Conservation (phyloP, 2,797 vertebrate genomes). For the Phrynocephalus forsythii region DNA sequence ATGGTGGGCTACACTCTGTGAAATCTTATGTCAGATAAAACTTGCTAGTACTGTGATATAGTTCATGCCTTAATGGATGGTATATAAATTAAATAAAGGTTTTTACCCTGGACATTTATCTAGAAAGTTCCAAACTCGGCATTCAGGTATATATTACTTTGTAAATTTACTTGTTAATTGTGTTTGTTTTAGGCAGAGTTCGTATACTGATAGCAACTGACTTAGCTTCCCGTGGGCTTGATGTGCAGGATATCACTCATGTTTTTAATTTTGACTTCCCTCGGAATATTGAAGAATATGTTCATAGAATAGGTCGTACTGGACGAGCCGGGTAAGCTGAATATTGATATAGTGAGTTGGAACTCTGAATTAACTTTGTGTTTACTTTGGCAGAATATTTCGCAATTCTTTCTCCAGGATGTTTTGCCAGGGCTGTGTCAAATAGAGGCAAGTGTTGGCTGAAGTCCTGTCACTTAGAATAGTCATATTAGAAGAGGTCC, state of each 20-base stretch:
- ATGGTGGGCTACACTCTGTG: too few relatives aligned
- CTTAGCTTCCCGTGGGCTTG: slow-evolving; percentile 93
- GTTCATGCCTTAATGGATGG: too few relatives aligned
- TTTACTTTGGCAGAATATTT: neutral
- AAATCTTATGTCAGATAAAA: too few relatives aligned
- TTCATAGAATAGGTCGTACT: slow-evolving; percentile 94
- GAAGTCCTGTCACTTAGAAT: neutral
- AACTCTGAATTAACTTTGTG: neutral
- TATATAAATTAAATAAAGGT: too few relatives aligned
- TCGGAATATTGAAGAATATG: slow-evolving; percentile 95
- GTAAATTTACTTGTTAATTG: neutral
- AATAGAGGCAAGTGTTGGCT: neutral
- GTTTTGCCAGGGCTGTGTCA: neutral
- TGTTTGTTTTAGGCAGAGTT: slow-evolving; percentile 83
- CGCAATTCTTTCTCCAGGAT: neutral
- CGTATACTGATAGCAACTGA: slow-evolving; percentile 95
- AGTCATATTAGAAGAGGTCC: too few relatives aligned
- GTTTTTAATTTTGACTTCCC: slow-evolving; percentile 97
- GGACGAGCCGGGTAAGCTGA: slow-evolving; percentile 91
- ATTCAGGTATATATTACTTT: neutral
- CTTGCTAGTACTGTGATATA: too few relatives aligned
- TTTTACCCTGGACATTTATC: neutral
- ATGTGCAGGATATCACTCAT: slow-evolving; percentile 92
- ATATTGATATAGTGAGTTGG: neutral
- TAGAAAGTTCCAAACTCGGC: neutral